These are phyloP conservation scores for Sarcophaga caerulescens DNA, from an alignment of 2,888 invertebrate species.

Conservation along the genomic window DNA sequence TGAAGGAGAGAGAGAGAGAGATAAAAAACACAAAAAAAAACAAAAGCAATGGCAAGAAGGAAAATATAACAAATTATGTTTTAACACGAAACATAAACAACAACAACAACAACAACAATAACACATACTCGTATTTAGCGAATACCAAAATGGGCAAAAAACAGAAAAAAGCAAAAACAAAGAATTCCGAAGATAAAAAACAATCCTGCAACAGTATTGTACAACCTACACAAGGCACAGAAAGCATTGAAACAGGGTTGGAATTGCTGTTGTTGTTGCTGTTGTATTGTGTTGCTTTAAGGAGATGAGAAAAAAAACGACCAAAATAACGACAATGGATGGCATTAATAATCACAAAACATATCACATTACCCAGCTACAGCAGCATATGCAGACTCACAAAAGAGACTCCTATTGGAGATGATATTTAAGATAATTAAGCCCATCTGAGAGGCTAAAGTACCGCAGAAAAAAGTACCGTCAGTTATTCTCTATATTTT, in stretches of 20 bases:
- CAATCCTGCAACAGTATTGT: constrained; percentile 17
- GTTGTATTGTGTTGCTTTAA: not conserved
- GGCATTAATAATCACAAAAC: constrained; percentile 49
- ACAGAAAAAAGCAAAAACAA: too few relatives aligned
- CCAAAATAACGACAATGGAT: constrained; percentile 1
- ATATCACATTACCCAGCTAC: constrained; percentile 64
- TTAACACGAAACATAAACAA: constrained; percentile 67
- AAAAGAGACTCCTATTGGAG: not conserved
- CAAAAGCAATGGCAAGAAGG: not conserved
- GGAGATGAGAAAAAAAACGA: constrained; percentile 25
- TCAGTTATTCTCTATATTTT: too few relatives aligned
- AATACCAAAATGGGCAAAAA: constrained; percentile 1
- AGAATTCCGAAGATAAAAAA: not conserved
- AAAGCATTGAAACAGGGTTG: constrained; percentile 61
- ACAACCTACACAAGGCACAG: constrained; percentile 48
- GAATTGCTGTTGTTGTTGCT: not conserved
- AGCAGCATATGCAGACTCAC: constrained; percentile 13
- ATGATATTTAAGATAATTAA: not conserved
- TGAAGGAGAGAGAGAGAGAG: constrained; percentile 2
- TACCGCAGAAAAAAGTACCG: not conserved
- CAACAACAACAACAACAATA: constrained; percentile 50
- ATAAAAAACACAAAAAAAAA: constrained; percentile 45
- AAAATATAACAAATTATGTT: constrained; percentile 66
- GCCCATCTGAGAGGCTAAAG: not conserved
- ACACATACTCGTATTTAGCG: constrained; percentile 13